Conservation (phyloP, 2,888 invertebrate species). For the Kryphioiulus occultus region DNA sequence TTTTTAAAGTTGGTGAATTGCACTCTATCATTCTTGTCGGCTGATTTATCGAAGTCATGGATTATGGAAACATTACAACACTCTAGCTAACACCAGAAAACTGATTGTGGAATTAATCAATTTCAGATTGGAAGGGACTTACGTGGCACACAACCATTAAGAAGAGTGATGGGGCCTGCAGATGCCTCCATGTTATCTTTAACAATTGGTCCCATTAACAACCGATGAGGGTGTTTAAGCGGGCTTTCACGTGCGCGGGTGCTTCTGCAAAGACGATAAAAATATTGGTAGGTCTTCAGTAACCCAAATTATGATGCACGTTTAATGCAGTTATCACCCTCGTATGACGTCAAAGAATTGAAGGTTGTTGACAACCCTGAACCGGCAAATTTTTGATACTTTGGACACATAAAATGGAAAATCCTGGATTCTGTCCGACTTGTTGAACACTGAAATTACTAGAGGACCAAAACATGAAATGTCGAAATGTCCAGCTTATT, state of each 20-base stretch:
- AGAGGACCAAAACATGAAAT: no score
- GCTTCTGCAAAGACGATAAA: constrained; percentile 32
- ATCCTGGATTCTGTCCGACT: no score
- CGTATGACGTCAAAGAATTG: no score
- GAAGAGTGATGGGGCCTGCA: constrained; percentile 18
- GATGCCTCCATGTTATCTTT: constrained; percentile 46
- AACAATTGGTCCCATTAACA: constrained; percentile 50
- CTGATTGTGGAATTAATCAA: not conserved
- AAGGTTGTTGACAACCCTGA: no score
- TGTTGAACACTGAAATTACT: no score
- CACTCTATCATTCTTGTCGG: no score
- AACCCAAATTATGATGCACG: no score
- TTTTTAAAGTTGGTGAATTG: no score
- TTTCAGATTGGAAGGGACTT: constrained; percentile 15
- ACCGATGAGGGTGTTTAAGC: not conserved
- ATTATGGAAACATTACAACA: not conserved
- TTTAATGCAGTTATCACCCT: no score
- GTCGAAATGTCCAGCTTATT: no score
- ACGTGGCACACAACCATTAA: constrained; percentile 42
- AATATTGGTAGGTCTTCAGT: not conserved
- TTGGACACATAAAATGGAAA: no score
- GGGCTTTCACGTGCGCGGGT: not conserved
- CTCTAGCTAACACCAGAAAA: not conserved
- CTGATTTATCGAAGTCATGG: not conserved
- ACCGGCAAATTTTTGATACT: no score